phyloP scores from a whole-genome alignment of 2,888 invertebrate genomes.

The Galerucella nymphaeae region DNA sequence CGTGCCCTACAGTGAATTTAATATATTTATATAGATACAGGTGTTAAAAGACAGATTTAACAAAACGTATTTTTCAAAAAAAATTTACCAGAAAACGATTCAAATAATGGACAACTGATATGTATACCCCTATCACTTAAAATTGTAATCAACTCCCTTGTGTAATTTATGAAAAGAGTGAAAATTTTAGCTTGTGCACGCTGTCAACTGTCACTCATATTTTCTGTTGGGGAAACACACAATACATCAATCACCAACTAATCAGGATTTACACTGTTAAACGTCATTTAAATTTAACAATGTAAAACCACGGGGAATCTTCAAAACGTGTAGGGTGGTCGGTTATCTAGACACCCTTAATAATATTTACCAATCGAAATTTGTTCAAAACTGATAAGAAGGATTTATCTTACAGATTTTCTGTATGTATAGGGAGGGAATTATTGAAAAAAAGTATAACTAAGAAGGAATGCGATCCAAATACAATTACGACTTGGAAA shows the following conservation, averaged over 20 bases:
- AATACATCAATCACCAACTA: conserved; percentile 51
- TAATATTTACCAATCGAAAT: conserved; percentile 43
- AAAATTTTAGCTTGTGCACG: conserved; percentile 17
- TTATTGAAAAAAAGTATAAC: too few species aligned
- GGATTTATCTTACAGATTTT: conserved; percentile 5
- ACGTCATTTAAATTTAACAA: conserved; percentile 59
- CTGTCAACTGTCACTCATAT: conserved; percentile 54
- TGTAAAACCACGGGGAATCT: conserved; percentile 50
- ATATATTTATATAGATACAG: background rate
- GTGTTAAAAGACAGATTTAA: background rate
- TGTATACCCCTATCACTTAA: conserved; percentile 3
- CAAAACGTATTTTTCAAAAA: too few species aligned
- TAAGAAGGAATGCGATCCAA: too few species aligned
- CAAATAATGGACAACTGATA: background rate
- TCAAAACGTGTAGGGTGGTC: conserved; percentile 51
- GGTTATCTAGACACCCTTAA: conserved; percentile 38
- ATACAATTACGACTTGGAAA: too few species aligned
- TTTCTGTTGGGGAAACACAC: conserved; percentile 41
- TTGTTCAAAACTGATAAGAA: conserved; percentile 29
- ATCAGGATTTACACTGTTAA: conserved; percentile 59
- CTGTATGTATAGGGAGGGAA: too few species aligned
- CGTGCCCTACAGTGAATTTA: background rate
- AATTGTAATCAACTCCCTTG: conserved; percentile 11
- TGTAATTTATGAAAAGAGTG: conserved; percentile 17
- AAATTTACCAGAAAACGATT: too few species aligned